Conservation (phyloP, 2,888 invertebrate genomes). For the Himalopsyche anomala region DNA sequence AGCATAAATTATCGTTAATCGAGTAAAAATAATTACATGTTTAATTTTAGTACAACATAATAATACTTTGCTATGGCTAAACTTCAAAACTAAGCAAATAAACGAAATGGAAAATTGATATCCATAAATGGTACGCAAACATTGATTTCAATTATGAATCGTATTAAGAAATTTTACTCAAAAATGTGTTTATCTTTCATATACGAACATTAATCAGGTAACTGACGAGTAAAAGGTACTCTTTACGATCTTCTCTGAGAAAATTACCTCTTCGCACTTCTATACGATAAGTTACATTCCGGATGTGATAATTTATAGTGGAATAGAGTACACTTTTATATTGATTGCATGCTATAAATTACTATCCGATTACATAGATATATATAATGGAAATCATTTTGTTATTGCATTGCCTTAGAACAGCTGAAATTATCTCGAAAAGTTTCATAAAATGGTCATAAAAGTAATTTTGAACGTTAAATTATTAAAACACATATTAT, state of each 20-base stretch:
- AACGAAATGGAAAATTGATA: neutral
- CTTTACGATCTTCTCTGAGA: neutral
- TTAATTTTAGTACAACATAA: neutral
- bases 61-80: neutral
- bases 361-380: neutral
- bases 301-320: constrained; percentile 20
- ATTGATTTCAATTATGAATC: neutral
- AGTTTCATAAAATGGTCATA: too few relatives aligned
- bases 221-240: neutral
- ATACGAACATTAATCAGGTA: constrained; percentile 6
- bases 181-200: neutral
- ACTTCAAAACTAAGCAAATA: too few relatives aligned
- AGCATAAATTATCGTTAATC: too few relatives aligned
- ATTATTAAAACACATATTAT: too few relatives aligned
- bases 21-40: too few relatives aligned
- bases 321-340: constrained; percentile 17
- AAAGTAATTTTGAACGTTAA: too few relatives aligned
- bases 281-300: neutral
- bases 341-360: constrained; percentile 6
- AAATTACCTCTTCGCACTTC: neutral
- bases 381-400: neutral
- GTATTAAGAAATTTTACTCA: neutral
- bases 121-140: neutral
- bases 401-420: neutral
- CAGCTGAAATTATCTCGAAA: too few relatives aligned